Percentiles rank a stretch among this genome's conserved stretches.
Evolutionary conservation across 1,140 invertebrate species (phyloP).

Genomic region (Drosophila malerkotliana): DNA sequence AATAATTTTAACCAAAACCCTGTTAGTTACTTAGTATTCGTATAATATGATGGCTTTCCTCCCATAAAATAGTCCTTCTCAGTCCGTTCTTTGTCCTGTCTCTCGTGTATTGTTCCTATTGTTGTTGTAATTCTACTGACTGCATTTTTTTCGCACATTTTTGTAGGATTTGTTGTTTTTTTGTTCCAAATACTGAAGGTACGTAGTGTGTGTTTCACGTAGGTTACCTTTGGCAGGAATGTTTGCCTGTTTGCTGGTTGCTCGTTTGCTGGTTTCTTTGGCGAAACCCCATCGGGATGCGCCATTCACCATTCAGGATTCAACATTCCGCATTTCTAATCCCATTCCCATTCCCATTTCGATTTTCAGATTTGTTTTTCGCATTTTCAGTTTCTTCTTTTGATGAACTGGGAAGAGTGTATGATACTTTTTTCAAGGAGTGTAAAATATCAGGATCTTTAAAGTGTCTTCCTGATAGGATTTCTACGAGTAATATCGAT

Average conservation of each 20-base stretch:
- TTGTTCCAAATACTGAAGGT: not conserved
- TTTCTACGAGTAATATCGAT: too few species aligned
- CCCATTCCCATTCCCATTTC: slow-evolving; percentile 1
- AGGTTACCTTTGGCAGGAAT: slow-evolving; percentile 30
- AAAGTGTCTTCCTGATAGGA: too few species aligned
- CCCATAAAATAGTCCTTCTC: too few species aligned
- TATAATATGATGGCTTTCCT: too few species aligned
- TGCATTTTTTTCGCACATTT: slow-evolving; percentile 10
- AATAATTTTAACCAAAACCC: too few species aligned
- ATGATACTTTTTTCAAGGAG: too few species aligned
- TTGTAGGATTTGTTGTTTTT: slow-evolving; percentile 5
- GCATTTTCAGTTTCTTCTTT: not conserved
- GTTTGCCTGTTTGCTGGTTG: slow-evolving; percentile 40
- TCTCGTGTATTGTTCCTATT: slow-evolving; percentile 6
- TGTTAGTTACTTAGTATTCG: too few species aligned
- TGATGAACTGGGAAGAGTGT: too few species aligned
- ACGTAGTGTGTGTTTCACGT: not conserved
- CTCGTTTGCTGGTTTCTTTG: slow-evolving; percentile 28
- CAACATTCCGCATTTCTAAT: not conserved
- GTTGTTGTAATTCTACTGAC: slow-evolving; percentile 43
- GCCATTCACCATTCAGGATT: not conserved
- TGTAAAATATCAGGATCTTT: too few species aligned
- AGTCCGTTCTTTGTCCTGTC: slow-evolving; percentile 9
- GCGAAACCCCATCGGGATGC: slow-evolving; percentile 3
- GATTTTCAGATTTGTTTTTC: slow-evolving; percentile 11